Conservation (phyloP, 2,797 vertebrate species). For the Tenualosa ilisha region DNA sequence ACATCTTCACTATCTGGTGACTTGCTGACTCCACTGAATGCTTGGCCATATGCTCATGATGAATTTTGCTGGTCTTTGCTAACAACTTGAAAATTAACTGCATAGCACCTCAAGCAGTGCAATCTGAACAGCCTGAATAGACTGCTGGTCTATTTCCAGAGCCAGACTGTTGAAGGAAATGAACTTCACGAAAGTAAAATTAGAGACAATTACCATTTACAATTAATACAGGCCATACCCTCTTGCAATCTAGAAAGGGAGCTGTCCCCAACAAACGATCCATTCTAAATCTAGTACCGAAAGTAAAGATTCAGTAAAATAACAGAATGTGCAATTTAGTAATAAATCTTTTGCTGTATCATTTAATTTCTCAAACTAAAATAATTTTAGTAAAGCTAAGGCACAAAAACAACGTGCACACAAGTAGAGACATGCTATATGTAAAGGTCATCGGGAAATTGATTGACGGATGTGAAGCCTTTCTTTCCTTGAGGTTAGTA, state of each 20-base stretch:
- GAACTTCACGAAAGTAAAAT: not conserved
- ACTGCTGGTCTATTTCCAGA: not conserved
- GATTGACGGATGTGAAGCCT: not conserved
- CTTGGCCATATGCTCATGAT: not conserved
- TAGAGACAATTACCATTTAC: not conserved
- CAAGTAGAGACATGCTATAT: not conserved
- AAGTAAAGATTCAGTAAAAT: not conserved
- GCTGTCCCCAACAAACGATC: not conserved
- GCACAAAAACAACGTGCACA: not conserved
- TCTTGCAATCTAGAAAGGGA: not conserved
- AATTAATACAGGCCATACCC: not conserved
- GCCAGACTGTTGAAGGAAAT: not conserved
- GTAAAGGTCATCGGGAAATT: not conserved
- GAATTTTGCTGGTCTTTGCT: not conserved
- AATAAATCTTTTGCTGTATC: not conserved
- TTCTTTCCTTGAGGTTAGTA: not conserved
- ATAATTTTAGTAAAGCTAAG: not conserved
- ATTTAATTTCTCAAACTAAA: not conserved
- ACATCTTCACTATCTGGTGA: not conserved
- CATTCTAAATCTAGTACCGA: not conserved
- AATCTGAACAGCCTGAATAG: not conserved
- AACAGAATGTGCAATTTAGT: not conserved
- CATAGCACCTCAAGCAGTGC: not conserved
- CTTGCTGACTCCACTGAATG: not conserved
- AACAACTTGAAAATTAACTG: constrained; percentile 3